phyloP scores from a whole-genome alignment of 92 coral and sea anemone species.

The Parazoanthus swiftii region DNA sequence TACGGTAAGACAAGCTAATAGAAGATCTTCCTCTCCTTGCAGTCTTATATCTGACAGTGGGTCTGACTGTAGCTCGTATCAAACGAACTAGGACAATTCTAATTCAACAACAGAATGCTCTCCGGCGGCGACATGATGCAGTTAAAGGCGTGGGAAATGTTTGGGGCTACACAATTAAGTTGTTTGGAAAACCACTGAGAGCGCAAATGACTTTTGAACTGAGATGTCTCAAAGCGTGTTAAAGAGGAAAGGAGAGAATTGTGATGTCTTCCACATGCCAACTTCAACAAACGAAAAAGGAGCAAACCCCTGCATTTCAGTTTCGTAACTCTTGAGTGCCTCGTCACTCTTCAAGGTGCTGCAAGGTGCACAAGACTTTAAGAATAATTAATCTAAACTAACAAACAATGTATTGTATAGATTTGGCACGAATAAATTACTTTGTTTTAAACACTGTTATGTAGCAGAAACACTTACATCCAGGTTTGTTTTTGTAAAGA shows the following conservation, averaged over 20 bases:
- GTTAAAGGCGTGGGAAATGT: slow-evolving; percentile 11
- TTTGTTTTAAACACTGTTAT: background rate
- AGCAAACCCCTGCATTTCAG: background rate
- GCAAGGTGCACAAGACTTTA: background rate
- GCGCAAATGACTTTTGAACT: slow-evolving; percentile 26
- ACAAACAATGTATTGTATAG: background rate
- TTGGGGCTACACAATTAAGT: background rate
- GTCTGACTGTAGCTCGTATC: background rate
- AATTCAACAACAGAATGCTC: background rate
- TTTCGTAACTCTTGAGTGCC: background rate
- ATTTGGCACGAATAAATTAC: background rate
- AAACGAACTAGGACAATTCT: background rate
- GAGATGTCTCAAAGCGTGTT: background rate
- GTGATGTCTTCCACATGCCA: slow-evolving; percentile 37
- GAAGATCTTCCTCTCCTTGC: background rate
- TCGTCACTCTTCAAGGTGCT: background rate
- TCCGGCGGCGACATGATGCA: background rate
- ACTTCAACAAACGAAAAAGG: background rate
- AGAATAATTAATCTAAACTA: background rate
- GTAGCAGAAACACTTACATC: background rate
- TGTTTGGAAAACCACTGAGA: slow-evolving; percentile 42
- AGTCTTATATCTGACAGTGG: background rate
- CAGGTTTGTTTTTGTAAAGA: slow-evolving; percentile 13
- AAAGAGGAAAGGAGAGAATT: background rate
- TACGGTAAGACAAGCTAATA: background rate